Percentiles rank a stretch among this genome's conserved stretches.
Evolutionary conservation across 2,888 invertebrate species (phyloP).

Genomic region (Drosophila mimetica): DNA sequence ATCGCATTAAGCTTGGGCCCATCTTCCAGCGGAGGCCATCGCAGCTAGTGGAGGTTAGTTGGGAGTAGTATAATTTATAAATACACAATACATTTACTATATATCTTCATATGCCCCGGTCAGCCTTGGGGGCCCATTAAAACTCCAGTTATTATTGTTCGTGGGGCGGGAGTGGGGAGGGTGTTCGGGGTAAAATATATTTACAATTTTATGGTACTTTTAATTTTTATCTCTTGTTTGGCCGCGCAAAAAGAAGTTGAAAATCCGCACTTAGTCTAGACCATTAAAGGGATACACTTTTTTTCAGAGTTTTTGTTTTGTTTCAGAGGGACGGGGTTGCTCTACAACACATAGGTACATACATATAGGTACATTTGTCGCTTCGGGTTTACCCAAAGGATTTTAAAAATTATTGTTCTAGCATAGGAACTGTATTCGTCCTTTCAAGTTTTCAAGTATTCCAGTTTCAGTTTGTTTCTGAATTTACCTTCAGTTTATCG

Average conservation of each 20-base stretch:
- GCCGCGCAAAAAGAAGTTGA: conserved; percentile 32
- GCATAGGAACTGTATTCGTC: conserved; percentile 66
- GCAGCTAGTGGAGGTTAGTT: conserved; percentile 67
- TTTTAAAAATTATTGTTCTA: conserved; percentile 75
- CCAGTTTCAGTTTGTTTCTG: conserved; percentile 7
- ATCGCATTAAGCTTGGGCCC: conserved; percentile 51
- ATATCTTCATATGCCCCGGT: conserved; percentile 65
- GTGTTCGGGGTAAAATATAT: conserved; percentile 55
- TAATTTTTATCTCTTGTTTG: conserved; percentile 31
- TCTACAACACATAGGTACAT: conserved; percentile 47
- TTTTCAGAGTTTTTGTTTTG: conserved; percentile 17
- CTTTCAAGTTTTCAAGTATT: conserved; percentile 37
- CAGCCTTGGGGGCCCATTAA: conserved; percentile 77
- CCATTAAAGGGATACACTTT: conserved; percentile 27
- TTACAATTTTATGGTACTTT: conserved; percentile 63
- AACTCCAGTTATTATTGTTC: conserved; percentile 63
- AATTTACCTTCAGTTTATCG: conserved; percentile 45
- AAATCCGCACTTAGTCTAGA: conserved; percentile 30
- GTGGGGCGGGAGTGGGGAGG: conserved; percentile 54
- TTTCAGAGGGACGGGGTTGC: conserved; percentile 41
- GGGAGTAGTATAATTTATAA: conserved; percentile 50
- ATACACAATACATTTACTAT: conserved; percentile 26
- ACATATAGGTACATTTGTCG: conserved; percentile 44
- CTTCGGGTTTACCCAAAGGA: conserved; percentile 47
- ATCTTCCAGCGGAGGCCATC: conserved; percentile 65